Evolutionary conservation across 92 coral and sea anemone species (phyloP), one percentile per base, ranked within the genome.

Genomic region (Palythoa caribaeorum): DNA sequence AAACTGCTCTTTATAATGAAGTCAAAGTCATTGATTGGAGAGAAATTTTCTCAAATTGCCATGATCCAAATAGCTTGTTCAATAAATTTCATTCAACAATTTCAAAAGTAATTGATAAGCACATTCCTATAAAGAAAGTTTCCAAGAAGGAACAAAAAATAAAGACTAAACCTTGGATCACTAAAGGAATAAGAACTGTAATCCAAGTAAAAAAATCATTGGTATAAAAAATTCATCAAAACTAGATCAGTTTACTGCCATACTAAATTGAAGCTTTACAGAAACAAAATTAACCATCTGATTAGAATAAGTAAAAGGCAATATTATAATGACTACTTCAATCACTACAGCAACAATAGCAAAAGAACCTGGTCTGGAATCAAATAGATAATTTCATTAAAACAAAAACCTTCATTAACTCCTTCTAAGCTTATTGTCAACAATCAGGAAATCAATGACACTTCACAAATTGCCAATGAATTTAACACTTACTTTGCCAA

Each of bases 331-430:
- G 78, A 89, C 66, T 89, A 80, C 51, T 89, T 73, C 79, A 62
- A 69, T 53, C 36, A 59, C 71, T 73, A 89, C 39, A 88, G 59
- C 60, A 88, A 80, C 47, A 88, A 88, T 72, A 88, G 83, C 62
- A 88, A 79, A 70, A 79, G 80, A 76, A 80, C 81, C 47, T 88
- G 87, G 92, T 75, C 77, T 84, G 85, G 88, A 59, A 89, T 89
- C 39, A 89, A 83, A 84, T 89, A 84, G 83, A 73, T 89, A 65
- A 84, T 89, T 57, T 84, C 76, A 73, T 88, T 89, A 69, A 89
- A 89, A 72, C 77, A 83, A 68, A 83, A 68, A 48, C 48, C 48
- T 44, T 44, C 48, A 44, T 44, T 7, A 44, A 44, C 48, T n/a
- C n/a, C n/a, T n/a, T n/a, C n/a, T n/a, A n/a, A n/a, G n/a, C n/a